phyloP scores from a whole-genome alignment of 1,140 invertebrate species.

The Micrasema minimum region DNA sequence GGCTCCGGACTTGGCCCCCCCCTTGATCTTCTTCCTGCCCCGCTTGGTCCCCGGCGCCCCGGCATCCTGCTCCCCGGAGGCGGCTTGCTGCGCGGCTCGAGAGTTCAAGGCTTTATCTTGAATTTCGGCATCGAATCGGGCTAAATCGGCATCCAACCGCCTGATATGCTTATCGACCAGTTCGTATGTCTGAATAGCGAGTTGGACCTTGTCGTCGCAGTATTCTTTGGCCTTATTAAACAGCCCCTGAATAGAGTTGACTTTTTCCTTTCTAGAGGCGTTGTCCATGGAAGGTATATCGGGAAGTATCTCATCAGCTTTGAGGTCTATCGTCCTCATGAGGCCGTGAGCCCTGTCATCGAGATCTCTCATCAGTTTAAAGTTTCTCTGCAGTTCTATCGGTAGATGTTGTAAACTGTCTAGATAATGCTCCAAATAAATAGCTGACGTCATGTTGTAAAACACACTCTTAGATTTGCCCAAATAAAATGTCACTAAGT shows the following conservation, averaged over 20 bases:
- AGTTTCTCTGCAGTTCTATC: constrained; percentile 93
- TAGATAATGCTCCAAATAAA: constrained; percentile 95
- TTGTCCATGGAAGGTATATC: constrained; percentile 66
- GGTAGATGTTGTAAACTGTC: constrained; percentile 96
- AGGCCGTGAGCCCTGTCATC: constrained; percentile 89
- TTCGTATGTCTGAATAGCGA: constrained; percentile 98
- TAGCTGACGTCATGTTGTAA: constrained; percentile 83
- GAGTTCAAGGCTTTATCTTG: constrained; percentile 91
- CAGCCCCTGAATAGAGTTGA: constrained; percentile 85
- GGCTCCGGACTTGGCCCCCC: constrained; percentile 73
- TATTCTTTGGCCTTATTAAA: constrained; percentile 94
- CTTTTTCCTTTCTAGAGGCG: constrained; percentile 85
- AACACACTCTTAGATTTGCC: background rate
- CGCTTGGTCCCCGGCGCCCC: constrained; percentile 67
- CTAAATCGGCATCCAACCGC: constrained; percentile 93
- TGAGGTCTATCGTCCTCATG: constrained; percentile 90
- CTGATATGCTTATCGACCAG: constrained; percentile 98
- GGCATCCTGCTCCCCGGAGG: constrained; percentile 57
- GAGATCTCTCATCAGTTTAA: constrained; percentile 94
- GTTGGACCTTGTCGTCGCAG: constrained; percentile 92
- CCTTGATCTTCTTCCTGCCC: constrained; percentile 78
- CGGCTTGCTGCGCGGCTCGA: constrained; percentile 64
- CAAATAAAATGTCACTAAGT: background rate
- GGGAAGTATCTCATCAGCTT: constrained; percentile 83
- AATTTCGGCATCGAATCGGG: constrained; percentile 95